Percentiles rank a stretch among this genome's conserved stretches.
These are phyloP conservation scores for Philhelius pedissequus DNA, from an alignment of 2,888 invertebrate genomes.

Conservation along the genomic window DNA sequence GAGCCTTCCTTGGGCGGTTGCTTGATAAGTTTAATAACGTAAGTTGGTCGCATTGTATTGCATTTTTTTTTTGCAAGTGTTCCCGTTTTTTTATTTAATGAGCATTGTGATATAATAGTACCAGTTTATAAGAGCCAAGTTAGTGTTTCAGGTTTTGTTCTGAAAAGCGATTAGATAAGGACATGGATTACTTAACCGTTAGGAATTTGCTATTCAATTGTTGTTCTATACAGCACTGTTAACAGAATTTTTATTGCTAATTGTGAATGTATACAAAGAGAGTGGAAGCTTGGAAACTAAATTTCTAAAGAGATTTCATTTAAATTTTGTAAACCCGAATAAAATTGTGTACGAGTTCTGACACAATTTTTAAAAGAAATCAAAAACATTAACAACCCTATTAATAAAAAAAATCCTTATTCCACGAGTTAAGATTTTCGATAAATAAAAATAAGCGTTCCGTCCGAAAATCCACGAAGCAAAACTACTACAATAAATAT, in stretches of 20 bases:
- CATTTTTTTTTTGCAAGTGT: neutral
- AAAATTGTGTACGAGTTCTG: too few species aligned
- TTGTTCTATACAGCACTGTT: neutral
- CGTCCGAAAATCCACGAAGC: too few species aligned
- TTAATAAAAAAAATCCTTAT: too few species aligned
- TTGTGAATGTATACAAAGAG: neutral
- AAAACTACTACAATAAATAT: too few species aligned
- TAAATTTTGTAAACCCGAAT: too few species aligned
- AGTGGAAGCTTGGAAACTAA: too few species aligned
- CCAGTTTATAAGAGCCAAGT: conserved; percentile 22
- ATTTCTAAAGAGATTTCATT: too few species aligned
- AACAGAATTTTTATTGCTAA: neutral
- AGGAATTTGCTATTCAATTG: neutral
- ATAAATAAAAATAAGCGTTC: too few species aligned
- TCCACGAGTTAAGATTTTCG: too few species aligned
- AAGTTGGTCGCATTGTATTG: conserved; percentile 31
- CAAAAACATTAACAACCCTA: too few species aligned
- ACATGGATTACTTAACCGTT: conserved; percentile 55
- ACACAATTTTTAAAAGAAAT: too few species aligned
- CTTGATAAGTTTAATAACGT: conserved; percentile 40
- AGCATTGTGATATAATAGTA: conserved; percentile 57
- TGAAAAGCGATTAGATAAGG: conserved; percentile 44
- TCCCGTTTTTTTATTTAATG: conserved; percentile 19
- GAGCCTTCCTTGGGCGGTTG: neutral
- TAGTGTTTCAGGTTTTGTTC: conserved; percentile 37